Conservation (phyloP, 2,888 invertebrate species). For the Carpatolechia fugitivella region DNA sequence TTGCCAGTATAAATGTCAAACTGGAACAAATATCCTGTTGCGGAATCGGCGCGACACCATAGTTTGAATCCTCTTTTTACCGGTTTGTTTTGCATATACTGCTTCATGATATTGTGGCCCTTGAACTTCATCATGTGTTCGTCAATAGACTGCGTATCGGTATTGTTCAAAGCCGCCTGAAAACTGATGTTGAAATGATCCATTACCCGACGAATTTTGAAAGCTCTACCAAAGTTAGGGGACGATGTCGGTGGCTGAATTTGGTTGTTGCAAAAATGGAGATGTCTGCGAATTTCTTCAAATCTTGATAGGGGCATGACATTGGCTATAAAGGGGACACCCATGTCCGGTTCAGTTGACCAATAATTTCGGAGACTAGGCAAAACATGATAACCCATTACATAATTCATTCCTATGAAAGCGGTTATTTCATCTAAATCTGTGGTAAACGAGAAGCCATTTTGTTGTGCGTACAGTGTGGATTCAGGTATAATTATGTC, state of each 20-base stretch:
- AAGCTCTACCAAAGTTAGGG: too few relatives aligned
- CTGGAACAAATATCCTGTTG: too few relatives aligned
- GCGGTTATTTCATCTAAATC: conserved; percentile 23
- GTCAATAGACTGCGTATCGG: conserved; percentile 17
- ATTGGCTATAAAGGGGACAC: conserved; percentile 24
- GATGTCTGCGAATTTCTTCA: conserved; percentile 12
- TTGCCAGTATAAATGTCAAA: too few relatives aligned
- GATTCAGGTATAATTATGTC: too few relatives aligned
- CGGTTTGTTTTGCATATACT: conserved; percentile 11
- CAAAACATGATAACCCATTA: conserved; percentile 25
- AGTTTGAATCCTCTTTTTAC: conserved; percentile 13
- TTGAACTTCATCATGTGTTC: conserved; percentile 21
- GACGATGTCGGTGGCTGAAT: too few relatives aligned
- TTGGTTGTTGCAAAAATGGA: neutral
- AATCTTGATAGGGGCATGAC: conserved; percentile 22
- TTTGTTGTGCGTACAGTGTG: conserved; percentile 28
- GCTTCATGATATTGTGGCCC: conserved; percentile 15
- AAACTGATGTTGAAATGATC: too few relatives aligned
- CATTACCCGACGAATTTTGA: too few relatives aligned
- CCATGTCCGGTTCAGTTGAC: conserved; percentile 30
- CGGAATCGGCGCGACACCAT: too few relatives aligned
- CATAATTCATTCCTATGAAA: conserved; percentile 26
- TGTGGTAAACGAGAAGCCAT: conserved; percentile 23
- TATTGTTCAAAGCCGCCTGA: neutral
- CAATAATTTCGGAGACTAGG: conserved; percentile 24